A percentile compares a stretch with the other conserved stretches of the same genome.
Evolutionary conservation across 2,888 invertebrate species (phyloP).

Genomic region (Polyommatus icarus): DNA sequence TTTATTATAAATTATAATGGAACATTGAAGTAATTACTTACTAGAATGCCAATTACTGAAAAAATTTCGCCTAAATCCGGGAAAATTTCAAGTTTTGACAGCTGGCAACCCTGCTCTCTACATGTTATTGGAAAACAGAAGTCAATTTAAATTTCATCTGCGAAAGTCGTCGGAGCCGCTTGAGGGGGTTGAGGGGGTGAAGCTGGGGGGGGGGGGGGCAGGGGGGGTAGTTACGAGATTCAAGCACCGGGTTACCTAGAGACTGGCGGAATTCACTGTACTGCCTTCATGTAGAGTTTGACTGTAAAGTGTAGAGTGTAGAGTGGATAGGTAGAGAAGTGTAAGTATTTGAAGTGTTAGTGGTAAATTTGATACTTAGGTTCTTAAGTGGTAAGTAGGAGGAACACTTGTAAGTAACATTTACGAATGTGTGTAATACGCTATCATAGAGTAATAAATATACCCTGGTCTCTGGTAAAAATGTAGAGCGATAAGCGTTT

Average conservation of each 20-base stretch:
- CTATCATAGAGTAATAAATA: no score
- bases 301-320: not conserved
- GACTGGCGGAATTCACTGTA: constrained; percentile 33
- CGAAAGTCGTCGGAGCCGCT: constrained; percentile 34
- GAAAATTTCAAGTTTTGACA: not conserved
- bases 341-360: not conserved
- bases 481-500: no score
- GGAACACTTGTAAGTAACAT: no score
- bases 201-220: constrained; percentile 38
- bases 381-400: no score
- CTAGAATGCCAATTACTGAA: not conserved
- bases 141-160: constrained; percentile 36
- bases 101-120: not conserved
- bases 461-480: no score
- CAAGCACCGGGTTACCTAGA: constrained; percentile 43
- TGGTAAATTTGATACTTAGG: not conserved
- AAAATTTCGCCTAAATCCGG: not conserved
- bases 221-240: constrained; percentile 39
- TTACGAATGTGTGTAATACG: no score
- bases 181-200: constrained; percentile 27
- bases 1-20: no score
- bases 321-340: not conserved
- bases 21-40: no score
- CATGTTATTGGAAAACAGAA: constrained; percentile 24
- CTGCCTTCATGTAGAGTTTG: not conserved